Evolutionary conservation across 1,140 invertebrate species (phyloP).

Genomic region (Caerostris extrusa): DNA sequence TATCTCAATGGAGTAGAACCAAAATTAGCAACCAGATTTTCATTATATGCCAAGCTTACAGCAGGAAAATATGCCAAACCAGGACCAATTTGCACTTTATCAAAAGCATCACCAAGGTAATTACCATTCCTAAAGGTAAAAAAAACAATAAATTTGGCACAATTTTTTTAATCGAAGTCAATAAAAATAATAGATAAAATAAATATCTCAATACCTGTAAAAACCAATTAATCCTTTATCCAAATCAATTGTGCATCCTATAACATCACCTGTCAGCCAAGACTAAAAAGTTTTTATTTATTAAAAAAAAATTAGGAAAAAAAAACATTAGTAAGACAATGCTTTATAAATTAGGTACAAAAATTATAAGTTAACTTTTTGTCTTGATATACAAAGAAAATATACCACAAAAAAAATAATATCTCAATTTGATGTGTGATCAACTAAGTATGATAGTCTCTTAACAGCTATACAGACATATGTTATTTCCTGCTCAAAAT

Average conservation of each 20-base stretch:
- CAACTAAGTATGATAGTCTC: no score
- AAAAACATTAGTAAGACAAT: neutral
- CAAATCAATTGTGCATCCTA: slow-evolving; percentile 89
- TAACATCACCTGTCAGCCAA: slow-evolving; percentile 91
- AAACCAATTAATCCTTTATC: slow-evolving; percentile 85
- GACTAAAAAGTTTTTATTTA: slow-evolving; percentile 80
- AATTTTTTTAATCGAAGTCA: neutral
- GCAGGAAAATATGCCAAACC: slow-evolving; percentile 90
- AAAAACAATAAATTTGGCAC: slow-evolving; percentile 37
- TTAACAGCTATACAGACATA: no score
- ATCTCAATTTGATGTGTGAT: no score
- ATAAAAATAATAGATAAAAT: neutral
- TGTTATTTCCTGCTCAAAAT: no score
- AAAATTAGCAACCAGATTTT: slow-evolving; percentile 91
- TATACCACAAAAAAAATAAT: no score
- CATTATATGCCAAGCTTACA: slow-evolving; percentile 88
- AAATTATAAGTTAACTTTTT: no score
- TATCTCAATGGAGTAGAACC: slow-evolving; percentile 88
- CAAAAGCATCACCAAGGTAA: slow-evolving; percentile 88
- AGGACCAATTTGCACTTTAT: slow-evolving; percentile 86
- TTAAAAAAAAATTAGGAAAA: neutral
- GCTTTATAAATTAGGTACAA: no score
- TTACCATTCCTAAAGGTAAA: slow-evolving; percentile 86
- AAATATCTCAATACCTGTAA: slow-evolving; percentile 82
- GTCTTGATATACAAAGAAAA: no score